Evolutionary conservation across 2,113 vertebrate genomes (phyloP).

Genomic region (Pungitius pungitius): DNA sequence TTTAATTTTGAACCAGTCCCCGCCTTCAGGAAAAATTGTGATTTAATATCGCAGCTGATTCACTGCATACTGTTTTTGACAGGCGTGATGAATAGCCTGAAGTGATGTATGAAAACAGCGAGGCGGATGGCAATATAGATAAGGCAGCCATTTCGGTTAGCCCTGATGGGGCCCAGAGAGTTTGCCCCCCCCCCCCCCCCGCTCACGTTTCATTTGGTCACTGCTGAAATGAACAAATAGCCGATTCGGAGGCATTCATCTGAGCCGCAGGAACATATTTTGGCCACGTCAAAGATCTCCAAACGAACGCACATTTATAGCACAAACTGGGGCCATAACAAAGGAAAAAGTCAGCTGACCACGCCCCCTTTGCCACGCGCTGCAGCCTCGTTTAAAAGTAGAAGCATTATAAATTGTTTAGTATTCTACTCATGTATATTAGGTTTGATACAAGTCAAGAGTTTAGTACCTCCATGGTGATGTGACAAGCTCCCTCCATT

Average conservation of each 20-base stretch:
- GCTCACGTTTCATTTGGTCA: conserved; percentile 77
- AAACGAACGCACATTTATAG: conserved; percentile 50
- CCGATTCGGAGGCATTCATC: conserved; percentile 64
- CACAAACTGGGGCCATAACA: conserved; percentile 6
- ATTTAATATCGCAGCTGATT: conserved; percentile 83
- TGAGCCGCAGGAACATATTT: conserved; percentile 48
- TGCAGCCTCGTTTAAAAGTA: background rate
- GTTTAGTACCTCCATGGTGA: conserved; percentile 96
- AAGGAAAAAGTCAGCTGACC: conserved; percentile 13
- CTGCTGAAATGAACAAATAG: conserved; percentile 74
- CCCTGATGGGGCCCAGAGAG: conserved; percentile 70
- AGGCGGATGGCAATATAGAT: conserved; percentile 85
- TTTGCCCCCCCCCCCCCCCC: conserved; percentile 48
- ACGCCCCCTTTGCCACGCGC: background rate
- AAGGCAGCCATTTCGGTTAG: conserved; percentile 77
- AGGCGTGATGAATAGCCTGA: conserved; percentile 82
- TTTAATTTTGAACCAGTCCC: conserved; percentile 80
- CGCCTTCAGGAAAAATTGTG: conserved; percentile 75
- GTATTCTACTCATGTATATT: background rate
- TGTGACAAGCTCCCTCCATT: conserved; percentile 98
- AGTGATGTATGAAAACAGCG: conserved; percentile 84
- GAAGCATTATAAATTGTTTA: background rate
- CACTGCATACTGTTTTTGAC: conserved; percentile 81
- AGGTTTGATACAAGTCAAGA: conserved; percentile 1
- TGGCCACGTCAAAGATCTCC: conserved; percentile 47